Base-by-base conservation (phyloP, 2,888 invertebrate genomes). In the Dendrolimus houi region DNA sequence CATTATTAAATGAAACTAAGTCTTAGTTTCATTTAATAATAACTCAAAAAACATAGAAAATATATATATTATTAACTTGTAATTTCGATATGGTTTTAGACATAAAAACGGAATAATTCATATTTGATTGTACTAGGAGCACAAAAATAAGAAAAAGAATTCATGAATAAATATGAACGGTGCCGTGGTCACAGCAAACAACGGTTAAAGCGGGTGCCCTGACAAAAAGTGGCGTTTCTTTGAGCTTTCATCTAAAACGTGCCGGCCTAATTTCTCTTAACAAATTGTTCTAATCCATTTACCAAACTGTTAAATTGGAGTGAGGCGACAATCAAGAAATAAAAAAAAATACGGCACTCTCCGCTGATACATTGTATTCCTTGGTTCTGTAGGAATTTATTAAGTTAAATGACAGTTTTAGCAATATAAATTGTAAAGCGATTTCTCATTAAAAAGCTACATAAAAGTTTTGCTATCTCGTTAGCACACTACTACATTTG, bases 271-370 rank as follows among this genome's bases (percentile, higher is more conserved):
- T 79, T 81, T 80, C 73, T 75, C 72, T 69, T 72, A 76, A 79
- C 74, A 76, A 81, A 77, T 77, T 76, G 75, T 75, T 73, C 71
- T 79, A 80, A 81, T 81, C 77, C 77, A 81, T 79, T 81, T 78
- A 75, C 69, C 65, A 64, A 71, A 75, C 69, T 69, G 72, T 68
- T 66, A 70, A 79, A 77, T 77, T 75, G 75, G 68, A 63, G 53
- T 56, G 59, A 55, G 56, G 71, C 71, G 70, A 73, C 70, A 72
- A 74, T 74, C 64, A 70, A 68, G 65, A 65, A 69, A 69, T 66
- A 67, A 70, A 66, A 69, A 70, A 75, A 63, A 54, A 40, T 3
- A 29, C 29, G 29, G 29, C 29, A 29, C 55, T 57, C 55, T 52
- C 55, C 58, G 59, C 58, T 59, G 53, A 57, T 54, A 53, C 29